These are phyloP conservation scores for Drosophila funebris DNA, from an alignment of 1,140 invertebrate genomes.

Conservation along the genomic window DNA sequence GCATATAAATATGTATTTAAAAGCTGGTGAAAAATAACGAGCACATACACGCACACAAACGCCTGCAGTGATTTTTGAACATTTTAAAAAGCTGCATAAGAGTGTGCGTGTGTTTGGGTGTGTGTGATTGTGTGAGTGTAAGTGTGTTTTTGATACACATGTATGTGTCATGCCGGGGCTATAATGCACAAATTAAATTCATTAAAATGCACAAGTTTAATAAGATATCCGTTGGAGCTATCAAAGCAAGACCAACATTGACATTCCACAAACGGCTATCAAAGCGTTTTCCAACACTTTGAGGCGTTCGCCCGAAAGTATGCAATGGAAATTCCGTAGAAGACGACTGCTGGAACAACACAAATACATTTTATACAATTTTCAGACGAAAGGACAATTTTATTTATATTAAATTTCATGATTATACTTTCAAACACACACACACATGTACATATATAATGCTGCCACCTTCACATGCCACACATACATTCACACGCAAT, in stretches of 20 bases:
- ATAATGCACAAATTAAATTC: constrained; percentile 75
- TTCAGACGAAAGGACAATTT: background rate
- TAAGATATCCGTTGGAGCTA: constrained; percentile 53
- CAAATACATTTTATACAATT: background rate
- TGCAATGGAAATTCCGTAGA: constrained; percentile 4
- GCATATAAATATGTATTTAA: too few species aligned
- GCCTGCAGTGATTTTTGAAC: constrained; percentile 68
- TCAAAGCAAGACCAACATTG: constrained; percentile 27
- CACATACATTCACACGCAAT: constrained; percentile 20
- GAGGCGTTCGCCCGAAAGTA: background rate
- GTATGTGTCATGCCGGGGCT: constrained; percentile 18
- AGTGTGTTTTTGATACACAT: background rate
- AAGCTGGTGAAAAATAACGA: constrained; percentile 11
- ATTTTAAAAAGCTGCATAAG: constrained; percentile 33
- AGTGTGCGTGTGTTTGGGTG: background rate
- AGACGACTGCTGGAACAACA: background rate
- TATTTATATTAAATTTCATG: constrained; percentile 29
- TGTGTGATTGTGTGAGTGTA: constrained; percentile 37
- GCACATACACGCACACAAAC: background rate
- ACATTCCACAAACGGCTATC: constrained; percentile 12
- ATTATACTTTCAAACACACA: constrained; percentile 17
- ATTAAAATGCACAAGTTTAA: constrained; percentile 77
- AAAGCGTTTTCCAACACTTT: background rate
- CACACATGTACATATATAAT: background rate
- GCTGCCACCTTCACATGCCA: too few species aligned